Percentiles rank a stretch among this genome's conserved stretches.
Evolutionary conservation across 2,888 invertebrate genomes (phyloP).

Genomic region (Rotaria magnacalcarata): DNA sequence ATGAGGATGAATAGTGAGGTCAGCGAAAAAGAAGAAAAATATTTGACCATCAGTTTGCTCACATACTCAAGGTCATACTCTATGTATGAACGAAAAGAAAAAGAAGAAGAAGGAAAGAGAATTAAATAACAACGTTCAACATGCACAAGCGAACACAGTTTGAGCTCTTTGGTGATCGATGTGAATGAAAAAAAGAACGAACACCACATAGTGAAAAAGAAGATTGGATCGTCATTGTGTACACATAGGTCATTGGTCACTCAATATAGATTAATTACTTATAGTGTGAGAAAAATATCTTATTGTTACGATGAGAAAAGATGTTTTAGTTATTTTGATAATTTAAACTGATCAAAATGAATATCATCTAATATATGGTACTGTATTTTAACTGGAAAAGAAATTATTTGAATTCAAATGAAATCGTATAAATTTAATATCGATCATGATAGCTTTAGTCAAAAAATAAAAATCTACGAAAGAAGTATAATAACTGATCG

Average conservation of each 20-base stretch:
- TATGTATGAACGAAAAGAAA: neutral
- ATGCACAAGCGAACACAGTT: neutral
- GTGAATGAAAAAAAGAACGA: constrained; percentile 12
- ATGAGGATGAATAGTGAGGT: constrained; percentile 26
- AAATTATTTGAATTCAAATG: no score
- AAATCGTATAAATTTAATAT: no score
- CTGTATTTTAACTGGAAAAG: no score
- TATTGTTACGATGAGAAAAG: neutral
- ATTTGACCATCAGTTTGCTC: constrained; percentile 21
- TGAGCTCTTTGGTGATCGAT: constrained; percentile 31
- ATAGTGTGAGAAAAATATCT: neutral
- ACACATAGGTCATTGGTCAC: neutral
- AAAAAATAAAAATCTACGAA: no score
- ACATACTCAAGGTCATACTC: constrained; percentile 15
- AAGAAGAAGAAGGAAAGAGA: neutral
- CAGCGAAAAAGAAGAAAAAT: constrained; percentile 20
- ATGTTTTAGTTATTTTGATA: neutral
- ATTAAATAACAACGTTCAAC: constrained; percentile 29
- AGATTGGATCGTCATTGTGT: constrained; percentile 1
- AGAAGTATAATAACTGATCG: no score
- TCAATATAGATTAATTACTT: neutral
- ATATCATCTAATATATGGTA: no score
- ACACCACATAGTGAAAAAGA: neutral
- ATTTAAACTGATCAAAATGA: neutral
- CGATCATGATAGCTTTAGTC: no score